Conservation (phyloP, 1,140 invertebrate species). For the Diuraphis noxia region DNA sequence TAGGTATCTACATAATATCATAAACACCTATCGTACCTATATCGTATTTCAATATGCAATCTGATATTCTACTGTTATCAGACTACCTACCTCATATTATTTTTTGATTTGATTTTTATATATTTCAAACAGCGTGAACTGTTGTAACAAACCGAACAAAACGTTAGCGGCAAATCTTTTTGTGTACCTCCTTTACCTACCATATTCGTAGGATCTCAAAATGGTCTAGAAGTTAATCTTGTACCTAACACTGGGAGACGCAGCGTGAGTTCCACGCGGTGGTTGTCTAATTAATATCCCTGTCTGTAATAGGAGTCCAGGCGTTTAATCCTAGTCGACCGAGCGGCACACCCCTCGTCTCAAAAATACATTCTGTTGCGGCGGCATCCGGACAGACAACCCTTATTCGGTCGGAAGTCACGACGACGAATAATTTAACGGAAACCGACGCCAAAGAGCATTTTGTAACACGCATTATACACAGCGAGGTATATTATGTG, state of each 20-base stretch:
- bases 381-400: not conserved
- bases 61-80: no score
- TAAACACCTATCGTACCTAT: no score
- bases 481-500: not conserved
- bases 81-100: no score
- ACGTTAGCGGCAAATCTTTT: not conserved
- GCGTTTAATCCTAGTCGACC: constrained; percentile 16
- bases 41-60: no score
- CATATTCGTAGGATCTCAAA: not conserved
- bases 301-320: not conserved
- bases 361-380: not conserved
- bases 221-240: not conserved
- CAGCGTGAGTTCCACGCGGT: not conserved
- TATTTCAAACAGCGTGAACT: no score
- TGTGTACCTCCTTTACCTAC: not conserved
- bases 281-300: constrained; percentile 29
- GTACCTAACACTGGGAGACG: not conserved
- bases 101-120: no score
- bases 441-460: constrained; percentile 13
- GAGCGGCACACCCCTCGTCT: not conserved
- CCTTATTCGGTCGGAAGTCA: constrained; percentile 17
- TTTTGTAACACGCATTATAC: not conserved
- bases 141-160: not conserved
- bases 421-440: not conserved
- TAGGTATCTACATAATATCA: no score